Base-by-base conservation (phyloP, 2,888 invertebrate genomes). In the Lobophora halterata region DNA sequence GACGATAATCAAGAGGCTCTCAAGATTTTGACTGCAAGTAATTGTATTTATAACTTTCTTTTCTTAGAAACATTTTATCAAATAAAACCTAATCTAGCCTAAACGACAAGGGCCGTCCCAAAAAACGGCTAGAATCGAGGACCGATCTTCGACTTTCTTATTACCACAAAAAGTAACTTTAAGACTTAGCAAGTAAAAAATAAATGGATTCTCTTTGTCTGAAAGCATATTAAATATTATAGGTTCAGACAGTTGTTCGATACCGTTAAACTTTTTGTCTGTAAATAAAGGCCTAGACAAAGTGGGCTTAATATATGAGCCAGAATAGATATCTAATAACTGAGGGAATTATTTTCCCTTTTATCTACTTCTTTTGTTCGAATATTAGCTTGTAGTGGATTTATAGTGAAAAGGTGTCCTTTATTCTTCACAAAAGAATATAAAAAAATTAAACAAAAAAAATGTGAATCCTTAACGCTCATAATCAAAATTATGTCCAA, bases 151-250 rank as follows among this genome's bases (percentile, higher is more conserved):
- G 21, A 18, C 17, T 28, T 20, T 11, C 5, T 3, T 8, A 10
- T 14, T 18, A 18, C 32, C 6, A 33, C 8, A 36, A 47, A 46
- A 40, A 43, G 33, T 27, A 27, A 21, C 21, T 40, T 28, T 40
- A 24, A 24, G 12, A 23, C 12, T 24, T 21, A 3, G 12, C 34
- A 5, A 9, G 40, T 33, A 49, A 51, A 33, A 52, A 47, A 34
- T 42, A 57, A 54, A 58, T 57, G 47, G 52, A 51, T 49, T 62
- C 52, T 48, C 54, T 56, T 58, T 57, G 55, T 58, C 39, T 42
- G 28, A 46, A n/a, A 32, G 28, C 18, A 40, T 33, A 40, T 43
- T 41, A 41, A 39, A 28, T 48, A 27, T 40, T 38, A 58, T 58
- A 56, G 50, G 36, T 41, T 37, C n/a, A 28, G 54, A 50, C 54